phyloP scores from a whole-genome alignment of 2,113 vertebrate genomes.

The Hippoglossus stenolepis region DNA sequence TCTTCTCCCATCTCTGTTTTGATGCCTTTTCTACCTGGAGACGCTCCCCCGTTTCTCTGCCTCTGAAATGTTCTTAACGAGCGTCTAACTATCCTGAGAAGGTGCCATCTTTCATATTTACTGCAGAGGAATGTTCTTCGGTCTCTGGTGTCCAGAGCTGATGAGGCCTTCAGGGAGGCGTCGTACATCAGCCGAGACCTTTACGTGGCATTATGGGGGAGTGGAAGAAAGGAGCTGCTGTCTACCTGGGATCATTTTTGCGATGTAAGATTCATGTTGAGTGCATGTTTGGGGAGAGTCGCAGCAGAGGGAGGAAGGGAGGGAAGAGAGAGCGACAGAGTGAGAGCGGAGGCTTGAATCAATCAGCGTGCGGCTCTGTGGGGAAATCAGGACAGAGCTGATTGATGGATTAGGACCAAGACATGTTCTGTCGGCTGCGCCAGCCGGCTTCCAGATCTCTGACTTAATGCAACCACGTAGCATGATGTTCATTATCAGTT shows the following conservation, averaged over 20 bases:
- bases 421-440: constrained; percentile 31
- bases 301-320: not conserved
- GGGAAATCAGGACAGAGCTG: constrained; percentile 32
- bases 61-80: not conserved
- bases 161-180: constrained; percentile 37
- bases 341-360: constrained; percentile 35
- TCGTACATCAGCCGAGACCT: too few species aligned
- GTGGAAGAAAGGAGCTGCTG: not conserved
- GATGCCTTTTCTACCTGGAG: constrained; percentile 1
- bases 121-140: not conserved
- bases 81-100: constrained; percentile 1
- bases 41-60: too few species aligned
- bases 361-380: constrained; percentile 9
- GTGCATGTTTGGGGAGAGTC: not conserved
- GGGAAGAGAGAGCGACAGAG: not conserved
- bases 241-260: constrained; percentile 15
- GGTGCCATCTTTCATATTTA: not conserved
- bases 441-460: not conserved
- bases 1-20: not conserved
- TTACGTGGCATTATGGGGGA: too few species aligned
- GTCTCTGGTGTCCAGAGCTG: constrained; percentile 13
- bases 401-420: constrained; percentile 35
- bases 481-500: constrained; percentile 19
- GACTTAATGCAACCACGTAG: constrained; percentile 12
- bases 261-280: not conserved